Conservation (phyloP, 2,888 invertebrate genomes). For the Philaethria dido region DNA sequence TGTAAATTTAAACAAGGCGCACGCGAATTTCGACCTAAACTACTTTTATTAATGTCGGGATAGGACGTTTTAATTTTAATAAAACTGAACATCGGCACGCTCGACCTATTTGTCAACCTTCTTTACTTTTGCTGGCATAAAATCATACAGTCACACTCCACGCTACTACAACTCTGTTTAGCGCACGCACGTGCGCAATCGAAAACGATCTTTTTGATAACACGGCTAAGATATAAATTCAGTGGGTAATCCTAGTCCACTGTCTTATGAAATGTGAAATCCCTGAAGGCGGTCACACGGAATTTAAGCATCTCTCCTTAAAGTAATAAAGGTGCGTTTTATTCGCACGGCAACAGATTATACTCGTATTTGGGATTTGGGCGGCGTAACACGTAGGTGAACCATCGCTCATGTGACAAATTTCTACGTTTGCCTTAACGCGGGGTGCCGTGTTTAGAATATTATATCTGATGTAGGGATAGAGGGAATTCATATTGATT, state of each 20-base stretch:
- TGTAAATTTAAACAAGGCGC: conserved; percentile 67
- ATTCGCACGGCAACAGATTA: conserved; percentile 76
- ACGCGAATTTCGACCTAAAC: conserved; percentile 70
- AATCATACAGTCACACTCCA: conserved; percentile 79
- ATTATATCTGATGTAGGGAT: conserved; percentile 70
- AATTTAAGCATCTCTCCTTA: conserved; percentile 80
- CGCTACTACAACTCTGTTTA: conserved; percentile 64
- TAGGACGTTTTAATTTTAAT: conserved; percentile 82
- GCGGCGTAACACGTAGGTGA: conserved; percentile 81
- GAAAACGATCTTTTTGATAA: conserved; percentile 74
- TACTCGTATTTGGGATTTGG: conserved; percentile 82
- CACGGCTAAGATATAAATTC: conserved; percentile 76
- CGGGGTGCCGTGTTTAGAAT: conserved; percentile 80
- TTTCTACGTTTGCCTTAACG: conserved; percentile 84
- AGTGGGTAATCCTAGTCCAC: conserved; percentile 68
- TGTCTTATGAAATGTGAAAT: conserved; percentile 74
- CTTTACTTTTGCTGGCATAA: conserved; percentile 81
- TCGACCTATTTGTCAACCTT: conserved; percentile 83
- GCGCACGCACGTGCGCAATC: conserved; percentile 55
- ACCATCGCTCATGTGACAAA: conserved; percentile 85
- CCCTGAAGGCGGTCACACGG: conserved; percentile 66
- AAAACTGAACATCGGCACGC: conserved; percentile 82
- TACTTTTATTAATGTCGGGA: conserved; percentile 76
- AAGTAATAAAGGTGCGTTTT: conserved; percentile 83
- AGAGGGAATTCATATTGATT: conserved; percentile 74